Evolutionary conservation across 2,888 invertebrate genomes (phyloP).

Genomic region (Lagria hirta): DNA sequence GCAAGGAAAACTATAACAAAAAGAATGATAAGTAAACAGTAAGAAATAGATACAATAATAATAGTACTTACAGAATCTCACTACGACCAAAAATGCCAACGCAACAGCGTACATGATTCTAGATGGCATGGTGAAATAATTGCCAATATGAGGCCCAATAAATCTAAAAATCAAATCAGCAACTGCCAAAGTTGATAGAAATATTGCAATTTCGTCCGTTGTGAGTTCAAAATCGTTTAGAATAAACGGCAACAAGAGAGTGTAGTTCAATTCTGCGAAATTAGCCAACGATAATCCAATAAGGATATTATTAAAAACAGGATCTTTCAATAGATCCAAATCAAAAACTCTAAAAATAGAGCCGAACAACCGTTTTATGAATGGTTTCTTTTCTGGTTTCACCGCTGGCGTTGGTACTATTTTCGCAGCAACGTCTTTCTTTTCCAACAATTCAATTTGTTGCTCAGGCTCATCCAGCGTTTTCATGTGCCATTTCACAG

Average conservation of each 20-base stretch:
- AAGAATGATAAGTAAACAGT: no score
- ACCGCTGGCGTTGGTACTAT: background rate
- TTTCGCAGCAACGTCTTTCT: background rate
- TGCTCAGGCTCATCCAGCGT: background rate
- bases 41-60: background rate
- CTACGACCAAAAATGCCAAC: slow-evolving; percentile 60
- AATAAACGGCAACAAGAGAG: slow-evolving; percentile 67
- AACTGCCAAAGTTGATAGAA: slow-evolving; percentile 62
- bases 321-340: slow-evolving; percentile 66
- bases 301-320: slow-evolving; percentile 67
- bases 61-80: slow-evolving; percentile 64
- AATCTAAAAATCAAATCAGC: slow-evolving; percentile 62
- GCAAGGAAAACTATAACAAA: slow-evolving; percentile 25
- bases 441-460: slow-evolving; percentile 2
- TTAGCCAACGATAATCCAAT: slow-evolving; percentile 67
- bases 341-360: slow-evolving; percentile 59
- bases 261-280: slow-evolving; percentile 71
- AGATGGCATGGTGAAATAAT: slow-evolving; percentile 63
- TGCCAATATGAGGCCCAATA: slow-evolving; percentile 66
- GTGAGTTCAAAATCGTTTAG: slow-evolving; percentile 63
- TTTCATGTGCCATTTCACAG: slow-evolving; percentile 66
- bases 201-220: slow-evolving; percentile 61
- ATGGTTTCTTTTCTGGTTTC: no score
- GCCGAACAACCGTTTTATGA: no score
- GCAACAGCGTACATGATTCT: slow-evolving; percentile 68